phyloP scores from a whole-genome alignment of 2,888 invertebrate genomes.

The Pherbina coryleti region DNA sequence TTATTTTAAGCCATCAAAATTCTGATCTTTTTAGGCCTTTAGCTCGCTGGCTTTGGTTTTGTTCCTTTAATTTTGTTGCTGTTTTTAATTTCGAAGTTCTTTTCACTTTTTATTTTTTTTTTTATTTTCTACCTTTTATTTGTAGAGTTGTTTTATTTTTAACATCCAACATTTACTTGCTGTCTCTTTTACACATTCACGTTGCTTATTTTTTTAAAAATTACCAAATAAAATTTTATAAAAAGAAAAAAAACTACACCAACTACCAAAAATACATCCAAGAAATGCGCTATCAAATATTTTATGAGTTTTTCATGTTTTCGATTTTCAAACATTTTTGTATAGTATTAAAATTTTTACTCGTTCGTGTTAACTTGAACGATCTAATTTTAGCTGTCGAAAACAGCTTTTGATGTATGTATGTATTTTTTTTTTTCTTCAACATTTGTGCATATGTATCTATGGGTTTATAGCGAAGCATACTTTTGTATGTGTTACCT shows the following conservation, averaged over 20 bases:
- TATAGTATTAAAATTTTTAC: constrained; percentile 8
- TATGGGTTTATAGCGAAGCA: neutral
- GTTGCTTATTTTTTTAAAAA: neutral
- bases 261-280: constrained; percentile 5
- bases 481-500: constrained; percentile 26
- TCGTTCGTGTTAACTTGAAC: constrained; percentile 15
- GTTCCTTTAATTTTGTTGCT: neutral
- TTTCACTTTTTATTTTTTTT: constrained; percentile 10
- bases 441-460: neutral
- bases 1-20: constrained; percentile 31
- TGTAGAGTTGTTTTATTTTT: neutral
- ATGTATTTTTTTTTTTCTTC: constrained; percentile 3
- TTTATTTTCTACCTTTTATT: neutral
- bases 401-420: constrained; percentile 4
- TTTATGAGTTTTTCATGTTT: constrained; percentile 33
- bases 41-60: neutral
- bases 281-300: constrained; percentile 15
- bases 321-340: neutral
- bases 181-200: neutral
- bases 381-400: neutral
- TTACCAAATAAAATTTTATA: constrained; percentile 2
- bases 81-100: neutral
- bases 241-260: neutral
- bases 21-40: constrained; percentile 21
- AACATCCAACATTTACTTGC: neutral